Conservation (phyloP, 92 coral and sea anemone genomes). For the Hydrozoanthus gracilis region DNA sequence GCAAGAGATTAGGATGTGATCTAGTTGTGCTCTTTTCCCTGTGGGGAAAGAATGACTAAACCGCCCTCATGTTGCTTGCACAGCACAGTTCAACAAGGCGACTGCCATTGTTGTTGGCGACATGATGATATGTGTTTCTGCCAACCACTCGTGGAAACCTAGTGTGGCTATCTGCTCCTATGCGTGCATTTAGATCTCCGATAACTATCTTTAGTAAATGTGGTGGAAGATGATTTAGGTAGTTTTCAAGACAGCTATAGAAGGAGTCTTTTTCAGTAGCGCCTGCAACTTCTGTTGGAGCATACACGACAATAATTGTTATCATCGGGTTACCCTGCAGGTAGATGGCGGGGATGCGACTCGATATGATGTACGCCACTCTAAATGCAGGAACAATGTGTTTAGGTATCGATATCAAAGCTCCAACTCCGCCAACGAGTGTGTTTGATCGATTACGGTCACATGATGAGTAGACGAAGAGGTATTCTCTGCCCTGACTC, state of each 20-base stretch:
- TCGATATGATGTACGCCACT: neutral
- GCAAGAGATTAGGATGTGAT: neutral
- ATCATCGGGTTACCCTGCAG: neutral
- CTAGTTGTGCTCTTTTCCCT: neutral
- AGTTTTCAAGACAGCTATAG: neutral
- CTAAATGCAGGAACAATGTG: neutral
- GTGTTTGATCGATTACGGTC: slow-evolving; percentile 2
- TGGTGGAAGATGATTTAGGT: neutral
- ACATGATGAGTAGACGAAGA: neutral
- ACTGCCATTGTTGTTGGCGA: neutral
- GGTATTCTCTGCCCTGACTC: neutral
- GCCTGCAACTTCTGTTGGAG: neutral
- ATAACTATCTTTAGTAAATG: neutral
- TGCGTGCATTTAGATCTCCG: slow-evolving; percentile 3
- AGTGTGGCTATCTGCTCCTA: slow-evolving; percentile 6
- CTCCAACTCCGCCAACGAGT: slow-evolving; percentile 1
- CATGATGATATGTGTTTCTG: neutral
- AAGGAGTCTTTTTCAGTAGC: neutral
- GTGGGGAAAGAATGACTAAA: neutral
- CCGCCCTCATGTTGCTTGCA: neutral
- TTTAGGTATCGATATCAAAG: slow-evolving; percentile 4
- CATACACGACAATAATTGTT: neutral
- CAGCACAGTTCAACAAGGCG: slow-evolving; percentile 1
- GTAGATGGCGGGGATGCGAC: neutral
- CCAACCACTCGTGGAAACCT: neutral